Evolutionary conservation across 1,140 invertebrate species (phyloP).

Genomic region (Brachionus plicatilis): DNA sequence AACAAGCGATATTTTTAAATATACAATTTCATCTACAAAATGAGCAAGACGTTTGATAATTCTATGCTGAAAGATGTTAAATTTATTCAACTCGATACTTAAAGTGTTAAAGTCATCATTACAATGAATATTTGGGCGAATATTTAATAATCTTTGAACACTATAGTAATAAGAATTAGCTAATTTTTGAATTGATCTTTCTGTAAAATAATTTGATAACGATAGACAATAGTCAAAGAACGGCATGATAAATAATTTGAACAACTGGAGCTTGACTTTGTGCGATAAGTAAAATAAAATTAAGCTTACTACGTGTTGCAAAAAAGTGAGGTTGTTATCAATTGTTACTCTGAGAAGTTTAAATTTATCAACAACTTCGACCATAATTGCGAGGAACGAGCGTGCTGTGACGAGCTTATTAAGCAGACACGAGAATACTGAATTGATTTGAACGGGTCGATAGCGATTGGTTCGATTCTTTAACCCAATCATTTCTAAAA

Average conservation of each 20-base stretch:
- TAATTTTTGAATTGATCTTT: slow-evolving; percentile 1
- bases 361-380: background rate
- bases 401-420: too few relatives aligned
- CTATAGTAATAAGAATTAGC: background rate
- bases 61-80: too few relatives aligned
- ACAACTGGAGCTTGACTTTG: background rate
- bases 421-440: too few relatives aligned
- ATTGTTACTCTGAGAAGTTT: too few relatives aligned
- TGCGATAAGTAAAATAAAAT: background rate
- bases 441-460: too few relatives aligned
- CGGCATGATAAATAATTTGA: background rate
- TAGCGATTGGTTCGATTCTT: too few relatives aligned
- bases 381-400: too few relatives aligned
- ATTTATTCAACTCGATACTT: background rate
- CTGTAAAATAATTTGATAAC: background rate
- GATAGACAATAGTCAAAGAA: background rate
- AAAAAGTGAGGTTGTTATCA: too few relatives aligned
- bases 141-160: background rate
- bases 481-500: too few relatives aligned
- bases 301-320: background rate
- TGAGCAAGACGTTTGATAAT: too few relatives aligned
- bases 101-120: background rate
- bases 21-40: too few relatives aligned
- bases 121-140: background rate
- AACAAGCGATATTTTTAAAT: too few relatives aligned